phyloP scores from a whole-genome alignment of 2,888 invertebrate species.

The Lochmaea capreae region DNA sequence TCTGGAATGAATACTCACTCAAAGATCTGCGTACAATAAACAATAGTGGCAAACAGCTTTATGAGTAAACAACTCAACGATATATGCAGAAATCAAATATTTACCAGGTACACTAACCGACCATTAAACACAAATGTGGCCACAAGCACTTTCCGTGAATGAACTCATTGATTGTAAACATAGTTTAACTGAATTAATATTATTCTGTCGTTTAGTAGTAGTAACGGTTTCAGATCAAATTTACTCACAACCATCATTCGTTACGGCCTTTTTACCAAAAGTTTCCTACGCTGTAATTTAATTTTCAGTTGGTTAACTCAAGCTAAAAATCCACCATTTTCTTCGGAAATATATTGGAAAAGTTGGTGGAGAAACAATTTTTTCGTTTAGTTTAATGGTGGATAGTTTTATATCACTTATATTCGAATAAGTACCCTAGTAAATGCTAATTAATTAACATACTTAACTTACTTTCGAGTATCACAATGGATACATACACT shows the following conservation, averaged over 20 bases:
- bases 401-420: neutral
- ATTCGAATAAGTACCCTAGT: no score
- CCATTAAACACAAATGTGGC: no score
- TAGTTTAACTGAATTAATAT: neutral
- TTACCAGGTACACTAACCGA: no score
- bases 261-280: neutral
- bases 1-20: no score
- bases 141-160: neutral
- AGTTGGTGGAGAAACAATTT: neutral
- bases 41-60: no score
- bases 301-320: constrained; percentile 1
- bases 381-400: neutral
- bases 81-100: no score
- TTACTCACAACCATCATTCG: neutral
- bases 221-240: neutral
- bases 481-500: no score
- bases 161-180: neutral
- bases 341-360: constrained; percentile 4
- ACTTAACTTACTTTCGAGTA: no score
- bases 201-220: neutral
- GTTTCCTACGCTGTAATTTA: neutral
- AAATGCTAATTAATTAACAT: no score
- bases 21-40: no score
- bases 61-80: no score
- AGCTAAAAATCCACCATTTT: neutral